These are phyloP conservation scores for Pangasianodon hypophthalmus DNA, from an alignment of 2,113 vertebrate species.

Conservation along the genomic window DNA sequence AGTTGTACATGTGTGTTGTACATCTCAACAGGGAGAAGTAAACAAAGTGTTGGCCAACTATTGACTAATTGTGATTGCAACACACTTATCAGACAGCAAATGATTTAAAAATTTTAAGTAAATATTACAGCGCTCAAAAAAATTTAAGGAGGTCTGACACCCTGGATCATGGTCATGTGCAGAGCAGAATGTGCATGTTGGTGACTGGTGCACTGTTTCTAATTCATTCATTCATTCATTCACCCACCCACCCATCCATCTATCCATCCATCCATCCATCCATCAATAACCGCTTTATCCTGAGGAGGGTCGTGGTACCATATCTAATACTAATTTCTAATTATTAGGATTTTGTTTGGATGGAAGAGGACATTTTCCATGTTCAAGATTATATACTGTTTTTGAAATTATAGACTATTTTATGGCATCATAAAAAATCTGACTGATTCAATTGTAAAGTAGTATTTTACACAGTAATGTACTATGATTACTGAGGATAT, in stretches of 20 bases:
- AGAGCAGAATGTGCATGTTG: neutral
- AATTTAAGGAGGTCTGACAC: neutral
- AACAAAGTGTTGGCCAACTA: neutral
- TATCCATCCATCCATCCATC: neutral
- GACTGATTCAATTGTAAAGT: neutral
- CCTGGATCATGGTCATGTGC: neutral
- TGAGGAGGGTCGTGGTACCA: neutral
- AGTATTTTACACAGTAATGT: neutral
- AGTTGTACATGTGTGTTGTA: neutral
- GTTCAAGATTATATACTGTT: neutral
- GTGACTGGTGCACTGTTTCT: neutral
- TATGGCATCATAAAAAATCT: neutral
- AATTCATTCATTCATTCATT: neutral
- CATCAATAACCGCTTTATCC: neutral
- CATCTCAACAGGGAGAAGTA: neutral
- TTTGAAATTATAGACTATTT: neutral
- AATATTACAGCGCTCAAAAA: neutral
- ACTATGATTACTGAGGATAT: neutral
- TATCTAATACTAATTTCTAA: neutral
- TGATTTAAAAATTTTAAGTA: neutral
- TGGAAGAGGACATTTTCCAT: neutral
- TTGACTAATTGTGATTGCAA: neutral
- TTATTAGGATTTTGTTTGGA: neutral
- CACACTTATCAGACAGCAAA: neutral
- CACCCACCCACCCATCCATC: neutral